Conservation (phyloP, 2,113 vertebrate species). For the Malaclemys terrapin region DNA sequence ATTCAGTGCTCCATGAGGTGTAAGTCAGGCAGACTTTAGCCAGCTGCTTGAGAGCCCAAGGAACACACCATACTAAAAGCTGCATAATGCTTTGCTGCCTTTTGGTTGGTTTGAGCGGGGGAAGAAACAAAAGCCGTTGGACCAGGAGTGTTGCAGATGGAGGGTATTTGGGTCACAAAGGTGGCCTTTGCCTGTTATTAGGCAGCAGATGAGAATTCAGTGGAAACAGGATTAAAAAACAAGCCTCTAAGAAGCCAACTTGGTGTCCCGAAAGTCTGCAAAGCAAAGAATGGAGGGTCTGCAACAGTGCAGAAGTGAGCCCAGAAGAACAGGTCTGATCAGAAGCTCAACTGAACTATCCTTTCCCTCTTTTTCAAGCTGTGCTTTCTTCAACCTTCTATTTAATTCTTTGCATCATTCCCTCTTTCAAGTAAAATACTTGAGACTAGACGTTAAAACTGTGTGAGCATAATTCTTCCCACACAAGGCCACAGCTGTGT, state of each 20-base stretch:
- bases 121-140: constrained; percentile 37
- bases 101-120: neutral
- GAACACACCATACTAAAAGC: neutral
- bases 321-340: rapidly evolving
- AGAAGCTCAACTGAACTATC: neutral
- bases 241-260: constrained; percentile 8
- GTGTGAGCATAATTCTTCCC: neutral
- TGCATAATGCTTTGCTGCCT: neutral
- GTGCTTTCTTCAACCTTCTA: neutral
- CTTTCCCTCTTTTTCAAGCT: neutral
- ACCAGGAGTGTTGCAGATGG: neutral
- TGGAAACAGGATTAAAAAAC: constrained; percentile 30
- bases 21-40: constrained; percentile 26
- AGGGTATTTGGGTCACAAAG: constrained; percentile 8
- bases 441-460: neutral
- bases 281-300: neutral
- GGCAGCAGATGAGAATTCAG: constrained; percentile 13
- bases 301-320: neutral
- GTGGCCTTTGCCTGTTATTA: neutral
- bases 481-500: rapidly evolving
- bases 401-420: neutral
- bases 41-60: constrained; percentile 33
- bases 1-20: constrained; percentile 17
- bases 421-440: neutral
- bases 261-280: neutral